phyloP scores from a whole-genome alignment of 2,797 vertebrate genomes.

The Odontamblyopus lacepedii region DNA sequence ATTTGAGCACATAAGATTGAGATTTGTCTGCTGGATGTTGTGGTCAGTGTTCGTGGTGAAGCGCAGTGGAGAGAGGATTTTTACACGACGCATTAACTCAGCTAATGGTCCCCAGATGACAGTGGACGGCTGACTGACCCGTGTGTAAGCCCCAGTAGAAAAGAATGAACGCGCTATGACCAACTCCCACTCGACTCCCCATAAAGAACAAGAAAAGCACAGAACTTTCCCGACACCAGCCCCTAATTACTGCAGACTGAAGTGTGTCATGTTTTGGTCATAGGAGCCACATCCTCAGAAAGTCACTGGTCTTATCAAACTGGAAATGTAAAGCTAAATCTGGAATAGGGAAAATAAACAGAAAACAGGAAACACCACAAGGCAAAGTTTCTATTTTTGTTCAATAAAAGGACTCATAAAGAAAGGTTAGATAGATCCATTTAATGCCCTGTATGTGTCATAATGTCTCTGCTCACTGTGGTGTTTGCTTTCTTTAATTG shows the following conservation, averaged over 20 bases:
- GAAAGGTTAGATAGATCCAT: too few relatives aligned
- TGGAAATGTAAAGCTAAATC: slow-evolving; percentile 12
- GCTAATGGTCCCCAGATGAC: slow-evolving; percentile 74
- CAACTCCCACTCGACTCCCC: slow-evolving; percentile 46
- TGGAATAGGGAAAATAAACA: slow-evolving; percentile 1
- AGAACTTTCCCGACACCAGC: slow-evolving; percentile 63
- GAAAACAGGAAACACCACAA: not conserved
- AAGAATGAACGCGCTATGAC: slow-evolving; percentile 51
- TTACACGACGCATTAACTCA: slow-evolving; percentile 67
- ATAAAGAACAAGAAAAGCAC: slow-evolving; percentile 48
- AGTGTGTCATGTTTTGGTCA: slow-evolving; percentile 48
- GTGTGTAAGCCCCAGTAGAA: slow-evolving; percentile 10
- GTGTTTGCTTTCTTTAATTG: too few relatives aligned
- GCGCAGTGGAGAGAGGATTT: slow-evolving; percentile 68
- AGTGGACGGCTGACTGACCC: slow-evolving; percentile 35
- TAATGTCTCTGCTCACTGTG: too few relatives aligned
- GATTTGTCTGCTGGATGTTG: slow-evolving; percentile 25
- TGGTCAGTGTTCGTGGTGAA: slow-evolving; percentile 64
- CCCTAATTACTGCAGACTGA: slow-evolving; percentile 39
- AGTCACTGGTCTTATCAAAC: slow-evolving; percentile 27
- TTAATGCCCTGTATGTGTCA: too few relatives aligned
- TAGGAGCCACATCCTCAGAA: slow-evolving; percentile 53
- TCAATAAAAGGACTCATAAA: too few relatives aligned
- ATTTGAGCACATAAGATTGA: not conserved
- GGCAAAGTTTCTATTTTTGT: too few relatives aligned